Conservation (phyloP, 2,113 vertebrate genomes). For the Nesoenas mayeri region DNA sequence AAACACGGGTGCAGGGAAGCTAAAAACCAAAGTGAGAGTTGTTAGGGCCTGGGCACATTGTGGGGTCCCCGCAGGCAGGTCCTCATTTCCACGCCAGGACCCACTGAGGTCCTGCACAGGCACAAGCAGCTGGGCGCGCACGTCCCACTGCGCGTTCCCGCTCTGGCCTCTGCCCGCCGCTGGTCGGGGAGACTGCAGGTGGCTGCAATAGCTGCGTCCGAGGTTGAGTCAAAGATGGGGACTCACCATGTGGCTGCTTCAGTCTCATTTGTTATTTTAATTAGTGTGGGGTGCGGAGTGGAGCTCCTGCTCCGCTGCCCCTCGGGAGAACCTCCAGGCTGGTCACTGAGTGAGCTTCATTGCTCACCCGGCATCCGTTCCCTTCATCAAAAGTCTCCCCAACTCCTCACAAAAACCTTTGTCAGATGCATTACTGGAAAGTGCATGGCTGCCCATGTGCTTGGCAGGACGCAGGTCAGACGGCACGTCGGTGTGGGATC, state of each 20-base stretch:
- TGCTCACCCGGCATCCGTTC: background rate
- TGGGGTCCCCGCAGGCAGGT: background rate
- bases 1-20: background rate
- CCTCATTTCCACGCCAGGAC: background rate
- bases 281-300: background rate
- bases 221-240: background rate
- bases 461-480: background rate
- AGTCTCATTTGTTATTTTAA: background rate
- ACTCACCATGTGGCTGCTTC: background rate
- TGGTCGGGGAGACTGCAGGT: background rate
- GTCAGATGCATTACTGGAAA: background rate
- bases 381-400: background rate
- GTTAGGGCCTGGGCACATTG: background rate
- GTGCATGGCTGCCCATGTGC: background rate
- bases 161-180: background rate
- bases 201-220: background rate
- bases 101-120: background rate
- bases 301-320: background rate
- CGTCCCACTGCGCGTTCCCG: background rate
- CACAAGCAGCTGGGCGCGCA: rapidly evolving
- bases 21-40: background rate
- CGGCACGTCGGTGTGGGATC: background rate
- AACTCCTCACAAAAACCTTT: background rate
- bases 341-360: background rate
- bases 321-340: background rate